Conservation (phyloP, 2,113 vertebrate species). For the Alouatta palliata region DNA sequence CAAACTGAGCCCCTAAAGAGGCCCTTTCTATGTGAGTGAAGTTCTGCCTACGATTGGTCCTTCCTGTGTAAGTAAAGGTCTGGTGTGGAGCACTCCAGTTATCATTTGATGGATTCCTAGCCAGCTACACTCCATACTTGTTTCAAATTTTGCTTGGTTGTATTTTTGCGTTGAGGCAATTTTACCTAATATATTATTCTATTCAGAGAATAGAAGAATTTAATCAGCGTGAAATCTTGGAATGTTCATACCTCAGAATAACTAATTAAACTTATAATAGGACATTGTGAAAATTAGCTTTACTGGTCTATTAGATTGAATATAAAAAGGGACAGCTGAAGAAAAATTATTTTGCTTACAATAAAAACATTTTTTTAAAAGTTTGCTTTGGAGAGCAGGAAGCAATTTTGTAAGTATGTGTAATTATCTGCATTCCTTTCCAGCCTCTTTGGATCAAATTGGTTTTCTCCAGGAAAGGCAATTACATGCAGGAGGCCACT, state of each 20-base stretch:
- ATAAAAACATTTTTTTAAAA: conserved; percentile 61
- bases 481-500: conserved; percentile 66
- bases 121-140: not conserved
- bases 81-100: not conserved
- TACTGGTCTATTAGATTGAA: conserved; percentile 17
- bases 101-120: not conserved
- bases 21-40: not conserved
- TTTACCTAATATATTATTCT: conserved; percentile 20
- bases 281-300: not conserved
- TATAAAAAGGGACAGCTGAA: conserved; percentile 32
- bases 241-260: conserved; percentile 41
- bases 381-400: conserved; percentile 69
- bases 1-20: not conserved
- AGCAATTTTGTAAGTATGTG: conserved; percentile 62
- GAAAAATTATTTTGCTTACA: conserved; percentile 60
- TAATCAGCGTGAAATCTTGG: conserved; percentile 37
- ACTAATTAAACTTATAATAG: conserved; percentile 40
- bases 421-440: conserved; percentile 74
- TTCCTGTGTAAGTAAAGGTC: not conserved
- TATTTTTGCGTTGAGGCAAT: conserved; percentile 31
- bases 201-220: not conserved
- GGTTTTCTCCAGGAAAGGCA: conserved; percentile 73
- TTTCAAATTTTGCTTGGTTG: conserved; percentile 2
- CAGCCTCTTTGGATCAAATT: conserved; percentile 69
- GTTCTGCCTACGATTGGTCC: not conserved